Percentiles rank a stretch among this genome's conserved stretches.
Evolutionary conservation across 2,113 vertebrate species (phyloP).

Genomic region (Brachyhypopomus gauderio): DNA sequence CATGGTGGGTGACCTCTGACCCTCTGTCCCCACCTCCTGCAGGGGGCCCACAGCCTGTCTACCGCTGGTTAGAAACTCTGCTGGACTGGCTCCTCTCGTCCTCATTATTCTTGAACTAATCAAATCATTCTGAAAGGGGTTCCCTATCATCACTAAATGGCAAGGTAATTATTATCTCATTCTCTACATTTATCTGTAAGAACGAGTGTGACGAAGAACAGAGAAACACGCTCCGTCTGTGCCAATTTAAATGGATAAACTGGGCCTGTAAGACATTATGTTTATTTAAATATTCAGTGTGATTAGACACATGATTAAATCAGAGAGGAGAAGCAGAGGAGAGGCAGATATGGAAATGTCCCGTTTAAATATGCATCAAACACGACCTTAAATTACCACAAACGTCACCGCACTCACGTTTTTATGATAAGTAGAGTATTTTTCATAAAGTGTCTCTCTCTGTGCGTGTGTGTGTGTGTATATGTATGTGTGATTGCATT

Average conservation of each 20-base stretch:
- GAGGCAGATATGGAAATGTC: constrained; percentile 71
- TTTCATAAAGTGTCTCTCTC: constrained; percentile 46
- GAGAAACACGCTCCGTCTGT: constrained; percentile 1
- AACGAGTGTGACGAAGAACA: background rate
- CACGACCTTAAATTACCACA: constrained; percentile 72
- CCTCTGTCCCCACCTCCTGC: too few species aligned
- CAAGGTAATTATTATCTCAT: constrained; percentile 5
- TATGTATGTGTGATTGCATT: constrained; percentile 39
- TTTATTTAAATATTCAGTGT: constrained; percentile 78
- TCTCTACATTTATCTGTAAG: constrained; percentile 23
- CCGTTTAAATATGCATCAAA: constrained; percentile 82
- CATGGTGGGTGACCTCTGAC: background rate
- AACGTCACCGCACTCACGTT: constrained; percentile 44
- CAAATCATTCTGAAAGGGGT: background rate
- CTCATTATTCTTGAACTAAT: background rate
- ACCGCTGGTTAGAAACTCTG: background rate
- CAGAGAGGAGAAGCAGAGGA: constrained; percentile 69
- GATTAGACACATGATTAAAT: constrained; percentile 77
- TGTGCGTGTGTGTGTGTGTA: constrained; percentile 57
- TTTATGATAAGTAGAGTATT: constrained; percentile 46
- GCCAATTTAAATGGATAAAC: constrained; percentile 42
- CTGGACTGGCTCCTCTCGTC: background rate
- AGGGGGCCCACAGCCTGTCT: background rate
- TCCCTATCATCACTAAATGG: constrained; percentile 5
- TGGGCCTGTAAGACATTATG: constrained; percentile 67